Base-by-base conservation (phyloP, 2,888 invertebrate genomes). In the Calameuta pallipes region DNA sequence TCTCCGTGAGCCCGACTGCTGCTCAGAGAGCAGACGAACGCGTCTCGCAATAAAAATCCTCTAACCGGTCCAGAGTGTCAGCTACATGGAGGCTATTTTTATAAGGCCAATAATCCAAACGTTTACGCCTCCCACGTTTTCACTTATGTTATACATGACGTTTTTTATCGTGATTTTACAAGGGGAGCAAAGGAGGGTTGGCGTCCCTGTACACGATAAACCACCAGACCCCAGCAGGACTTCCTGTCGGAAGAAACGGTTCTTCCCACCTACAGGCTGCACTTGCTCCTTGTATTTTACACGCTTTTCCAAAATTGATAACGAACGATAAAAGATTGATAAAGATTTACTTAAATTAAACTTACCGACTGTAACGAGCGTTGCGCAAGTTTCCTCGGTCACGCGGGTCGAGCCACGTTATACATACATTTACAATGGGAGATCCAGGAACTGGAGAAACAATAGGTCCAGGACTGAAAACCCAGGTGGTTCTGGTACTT, bases 61-160 rank as follows among this genome's bases (percentile, higher is more conserved):
- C 56, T 9, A 56, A 56, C 23, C 56, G 23, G 56, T 56, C 56
- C 56, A 9, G 56, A 56, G 56, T 56, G 56, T 56, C 56, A 56
- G 56, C 56, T 56, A 56, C 56, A 23, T 31, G 73, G 69, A 56
- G 74, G 74, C 36, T 77, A 69, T 77, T 74, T 77, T 77, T 77
- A 77, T 74, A 74, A 77, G 69, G 30, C 74, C 56, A 77, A 74
- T 77, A 74, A 77, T 77, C 74, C 34, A n/a, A 74, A 74, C 74
- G 74, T 77, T 77, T 56, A 74, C 69, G 69, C 74, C 36, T 56
- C 4, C n/a, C 77, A 36, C 41, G 33, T 77, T 74, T 77, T 69
- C 35, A 23, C 74, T 73, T 35, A 33, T 74, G 13, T 30, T 35
- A 35, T 74, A 75, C 75, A 75, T 69, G 68, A 34, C 30, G 9